Conservation (phyloP, 2,888 invertebrate species). For the Drosophila siamana region DNA sequence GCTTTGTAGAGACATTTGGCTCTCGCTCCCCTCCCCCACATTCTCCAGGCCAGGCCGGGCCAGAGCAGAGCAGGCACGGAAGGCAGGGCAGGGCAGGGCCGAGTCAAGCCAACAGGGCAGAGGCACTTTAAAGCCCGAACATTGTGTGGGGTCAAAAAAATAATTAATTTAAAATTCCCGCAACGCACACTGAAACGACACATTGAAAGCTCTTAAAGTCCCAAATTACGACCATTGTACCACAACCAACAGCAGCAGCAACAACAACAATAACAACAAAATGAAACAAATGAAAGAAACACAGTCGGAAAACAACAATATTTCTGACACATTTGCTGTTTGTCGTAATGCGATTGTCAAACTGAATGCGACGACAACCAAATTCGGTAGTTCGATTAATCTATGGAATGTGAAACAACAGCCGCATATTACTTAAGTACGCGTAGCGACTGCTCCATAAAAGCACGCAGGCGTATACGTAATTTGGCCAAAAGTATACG, state of each 20-base stretch:
- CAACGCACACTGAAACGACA: constrained; percentile 75
- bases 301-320: constrained; percentile 63
- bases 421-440: constrained; percentile 6
- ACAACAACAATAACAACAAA: constrained; percentile 10
- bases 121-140: constrained; percentile 43
- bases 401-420: constrained; percentile 52
- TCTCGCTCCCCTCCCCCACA: constrained; percentile 12
- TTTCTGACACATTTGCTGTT: constrained; percentile 77
- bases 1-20: constrained; percentile 49
- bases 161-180: constrained; percentile 80
- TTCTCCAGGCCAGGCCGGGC: background rate
- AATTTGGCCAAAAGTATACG: background rate
- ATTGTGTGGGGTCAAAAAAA: constrained; percentile 80
- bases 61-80: background rate
- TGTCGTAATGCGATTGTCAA: constrained; percentile 70
- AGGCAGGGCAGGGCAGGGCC: too few relatives aligned
- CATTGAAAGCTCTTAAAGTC: constrained; percentile 80
- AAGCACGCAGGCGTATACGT: background rate
- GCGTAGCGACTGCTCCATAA: background rate
- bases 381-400: constrained; percentile 60
- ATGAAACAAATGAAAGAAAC: constrained; percentile 66
- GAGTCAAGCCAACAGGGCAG: background rate
- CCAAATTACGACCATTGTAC: constrained; percentile 80
- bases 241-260: constrained; percentile 55
- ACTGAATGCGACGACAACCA: constrained; percentile 64